These are phyloP conservation scores for Cephalotes varians DNA, from an alignment of 2,888 invertebrate species.

Conservation along the genomic window DNA sequence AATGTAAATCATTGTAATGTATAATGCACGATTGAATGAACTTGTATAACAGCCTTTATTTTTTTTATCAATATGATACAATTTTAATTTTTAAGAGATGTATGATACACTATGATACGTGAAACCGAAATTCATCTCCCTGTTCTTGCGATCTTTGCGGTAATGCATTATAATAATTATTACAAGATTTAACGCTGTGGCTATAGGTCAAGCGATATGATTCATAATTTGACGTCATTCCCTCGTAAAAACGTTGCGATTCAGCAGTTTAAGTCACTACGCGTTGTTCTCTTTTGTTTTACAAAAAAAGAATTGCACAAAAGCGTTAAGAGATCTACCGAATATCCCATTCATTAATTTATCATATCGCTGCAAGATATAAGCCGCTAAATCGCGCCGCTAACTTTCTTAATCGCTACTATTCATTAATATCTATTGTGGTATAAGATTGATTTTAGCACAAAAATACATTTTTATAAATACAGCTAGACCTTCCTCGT, in stretches of 20 bases:
- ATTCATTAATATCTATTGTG: constrained; percentile 54
- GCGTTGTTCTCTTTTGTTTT: not conserved
- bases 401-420: constrained; percentile 29
- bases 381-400: constrained; percentile 14
- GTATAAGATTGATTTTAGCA: constrained; percentile 73
- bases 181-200: constrained; percentile 62
- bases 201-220: constrained; percentile 68
- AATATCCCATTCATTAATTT: not conserved
- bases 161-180: constrained; percentile 47
- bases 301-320: not conserved
- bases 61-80: constrained; percentile 79
- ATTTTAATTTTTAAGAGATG: constrained; percentile 69
- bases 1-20: not conserved
- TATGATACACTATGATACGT: constrained; percentile 46
- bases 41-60: constrained; percentile 84
- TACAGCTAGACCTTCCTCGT: constrained; percentile 68
- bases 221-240: constrained; percentile 62
- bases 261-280: constrained; percentile 28
- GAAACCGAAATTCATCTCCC: constrained; percentile 30
- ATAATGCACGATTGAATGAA: constrained; percentile 45
- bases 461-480: constrained; percentile 77
- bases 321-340: not conserved
- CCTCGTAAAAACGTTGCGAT: constrained; percentile 41
- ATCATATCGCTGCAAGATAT: not conserved
- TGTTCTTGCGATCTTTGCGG: constrained; percentile 1